Evolutionary conservation across 2,113 vertebrate species (phyloP), one percentile per base, ranked within the genome.

Genomic region (Castor canadensis): DNA sequence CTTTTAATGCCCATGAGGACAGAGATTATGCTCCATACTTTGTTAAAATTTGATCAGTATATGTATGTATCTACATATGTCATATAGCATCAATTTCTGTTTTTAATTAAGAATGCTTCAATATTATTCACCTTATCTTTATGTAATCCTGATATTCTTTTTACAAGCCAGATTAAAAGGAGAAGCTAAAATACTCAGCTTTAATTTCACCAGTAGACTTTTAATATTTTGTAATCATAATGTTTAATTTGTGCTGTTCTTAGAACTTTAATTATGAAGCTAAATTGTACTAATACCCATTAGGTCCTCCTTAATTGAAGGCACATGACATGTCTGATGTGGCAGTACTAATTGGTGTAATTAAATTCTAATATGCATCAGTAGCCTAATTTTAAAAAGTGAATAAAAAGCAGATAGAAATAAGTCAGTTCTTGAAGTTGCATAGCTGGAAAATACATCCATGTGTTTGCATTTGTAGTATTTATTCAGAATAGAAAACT

Each of bases 311-410:
- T 97, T 98, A 98, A 98, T 97, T 98, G 98, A 98, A 98, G 98
- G 88, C 97, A 97, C 97, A 98, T 99, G 98, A 97, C 98, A 98
- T 97, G 96, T 98, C 97, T 98, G 98, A 98, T 98, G 98, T 98
- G 96, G 97, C 97, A 98, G 92, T 97, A 96, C 97, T 98, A 98
- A 98, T 98, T 98, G 98, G 91, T 97, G 56, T 98, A 98, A 98
- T 98, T 98, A 98, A 98, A 98, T 98, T 98, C 98, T 98, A 98
- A 98, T 98, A 98, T 98, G 97, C 98, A 97, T 98, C 98, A 98
- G 97, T 98, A 98, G 95, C 96, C 96, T 98, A 97, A 98, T 98
- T 97, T 97, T 97, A 94, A 96, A 95, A 94, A 96, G 69, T 97
- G 95, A 97, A 96, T 95, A 98, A 97, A 96, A 95, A 64, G 96